Percentiles rank a stretch among this genome's conserved stretches.
phyloP scores from a whole-genome alignment of 2,888 invertebrate species.

The Merodon equestris region DNA sequence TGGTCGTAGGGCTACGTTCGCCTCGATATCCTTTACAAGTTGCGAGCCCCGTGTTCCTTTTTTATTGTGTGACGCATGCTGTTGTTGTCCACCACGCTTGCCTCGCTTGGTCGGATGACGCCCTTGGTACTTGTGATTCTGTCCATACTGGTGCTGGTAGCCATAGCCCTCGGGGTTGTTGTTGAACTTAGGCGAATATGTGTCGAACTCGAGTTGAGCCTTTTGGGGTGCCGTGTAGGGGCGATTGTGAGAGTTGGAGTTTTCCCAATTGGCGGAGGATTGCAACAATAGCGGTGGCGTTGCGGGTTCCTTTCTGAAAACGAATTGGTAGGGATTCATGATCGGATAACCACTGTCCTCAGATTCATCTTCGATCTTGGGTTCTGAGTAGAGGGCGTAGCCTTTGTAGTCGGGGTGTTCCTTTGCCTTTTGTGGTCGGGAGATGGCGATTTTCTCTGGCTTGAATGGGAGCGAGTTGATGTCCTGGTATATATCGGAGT shows the following conservation, averaged over 20 bases:
- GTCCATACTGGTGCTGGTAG: constrained; percentile 74
- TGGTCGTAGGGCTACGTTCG: constrained; percentile 76
- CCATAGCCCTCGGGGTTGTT: constrained; percentile 78
- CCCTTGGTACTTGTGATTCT: constrained; percentile 67
- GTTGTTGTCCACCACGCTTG: constrained; percentile 72
- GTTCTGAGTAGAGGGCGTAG: constrained; percentile 75
- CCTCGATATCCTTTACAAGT: constrained; percentile 74
- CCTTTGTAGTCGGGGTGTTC: constrained; percentile 74
- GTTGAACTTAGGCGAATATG: constrained; percentile 77
- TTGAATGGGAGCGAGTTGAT: constrained; percentile 77
- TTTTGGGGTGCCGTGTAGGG: constrained; percentile 47
- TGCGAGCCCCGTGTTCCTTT: constrained; percentile 65
- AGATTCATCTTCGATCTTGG: constrained; percentile 70
- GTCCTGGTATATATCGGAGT: constrained; percentile 78
- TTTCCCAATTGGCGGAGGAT: constrained; percentile 69
- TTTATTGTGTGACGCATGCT: constrained; percentile 54
- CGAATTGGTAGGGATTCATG: constrained; percentile 75
- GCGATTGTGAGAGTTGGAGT: constrained; percentile 68
- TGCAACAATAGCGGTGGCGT: constrained; percentile 66
- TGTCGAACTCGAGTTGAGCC: constrained; percentile 73
- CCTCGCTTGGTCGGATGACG: constrained; percentile 74
- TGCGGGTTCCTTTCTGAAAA: constrained; percentile 75
- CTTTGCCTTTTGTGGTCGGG: constrained; percentile 48
- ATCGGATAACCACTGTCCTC: constrained; percentile 75
- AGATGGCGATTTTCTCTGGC: constrained; percentile 70